Evolutionary conservation across 2,797 vertebrate species (phyloP).

Genomic region (Gephyroberyx darwinii): DNA sequence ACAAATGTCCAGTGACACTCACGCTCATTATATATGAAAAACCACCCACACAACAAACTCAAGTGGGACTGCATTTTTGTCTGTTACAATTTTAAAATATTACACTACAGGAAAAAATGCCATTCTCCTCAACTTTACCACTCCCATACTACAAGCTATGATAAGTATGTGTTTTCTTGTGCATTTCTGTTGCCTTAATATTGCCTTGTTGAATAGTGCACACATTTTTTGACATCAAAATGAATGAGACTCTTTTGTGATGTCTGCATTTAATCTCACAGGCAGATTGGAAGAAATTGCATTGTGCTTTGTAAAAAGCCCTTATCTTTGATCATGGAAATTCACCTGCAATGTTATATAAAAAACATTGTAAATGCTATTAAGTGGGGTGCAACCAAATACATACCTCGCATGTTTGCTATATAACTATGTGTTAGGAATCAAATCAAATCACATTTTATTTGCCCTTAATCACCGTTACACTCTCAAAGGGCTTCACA

Average conservation of each 20-base stretch:
- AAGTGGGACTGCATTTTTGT: background rate
- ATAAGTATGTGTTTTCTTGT: slow-evolving; percentile 45
- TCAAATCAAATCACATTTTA: too few relatives aligned
- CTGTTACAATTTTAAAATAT: background rate
- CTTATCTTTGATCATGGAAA: slow-evolving; percentile 50
- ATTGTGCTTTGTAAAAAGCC: slow-evolving; percentile 60
- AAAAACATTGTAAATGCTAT: slow-evolving; percentile 40
- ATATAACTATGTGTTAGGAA: too few relatives aligned
- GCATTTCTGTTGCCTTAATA: slow-evolving; percentile 34
- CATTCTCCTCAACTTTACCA: slow-evolving; percentile 1
- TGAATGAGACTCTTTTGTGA: slow-evolving; percentile 58
- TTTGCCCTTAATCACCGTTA: too few relatives aligned
- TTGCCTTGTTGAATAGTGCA: slow-evolving; percentile 45
- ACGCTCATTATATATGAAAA: slow-evolving; percentile 17
- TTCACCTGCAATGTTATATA: slow-evolving; percentile 36
- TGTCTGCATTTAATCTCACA: slow-evolving; percentile 30
- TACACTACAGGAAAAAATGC: background rate
- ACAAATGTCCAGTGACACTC: slow-evolving; percentile 8
- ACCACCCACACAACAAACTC: slow-evolving; percentile 13
- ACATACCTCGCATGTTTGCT: too few relatives aligned
- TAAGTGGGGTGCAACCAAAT: slow-evolving; percentile 12
- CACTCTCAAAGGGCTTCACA: too few relatives aligned
- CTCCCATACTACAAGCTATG: slow-evolving; percentile 26
- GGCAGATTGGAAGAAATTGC: slow-evolving; percentile 67
- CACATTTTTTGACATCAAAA: slow-evolving; percentile 59